phyloP scores from a whole-genome alignment of 1,140 invertebrate species.

The Drosophila novamexicana region DNA sequence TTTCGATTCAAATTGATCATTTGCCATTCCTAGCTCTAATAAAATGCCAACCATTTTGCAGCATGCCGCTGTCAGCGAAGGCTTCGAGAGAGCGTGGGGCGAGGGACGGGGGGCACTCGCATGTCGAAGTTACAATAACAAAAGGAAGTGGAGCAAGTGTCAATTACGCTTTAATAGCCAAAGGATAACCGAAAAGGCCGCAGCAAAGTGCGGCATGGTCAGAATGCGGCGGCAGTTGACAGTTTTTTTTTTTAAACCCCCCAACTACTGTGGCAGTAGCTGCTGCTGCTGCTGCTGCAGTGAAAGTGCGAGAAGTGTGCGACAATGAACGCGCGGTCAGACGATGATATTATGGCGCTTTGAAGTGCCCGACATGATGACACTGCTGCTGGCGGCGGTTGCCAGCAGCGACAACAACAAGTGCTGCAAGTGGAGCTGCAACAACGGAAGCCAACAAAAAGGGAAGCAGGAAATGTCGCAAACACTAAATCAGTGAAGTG shows the following conservation, averaged over 20 bases:
- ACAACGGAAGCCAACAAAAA: slow-evolving; percentile 61
- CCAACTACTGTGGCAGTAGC: slow-evolving; percentile 13
- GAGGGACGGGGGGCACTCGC: not conserved
- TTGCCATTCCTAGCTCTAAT: not conserved
- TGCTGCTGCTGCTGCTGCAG: slow-evolving; percentile 42
- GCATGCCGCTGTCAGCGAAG: slow-evolving; percentile 5
- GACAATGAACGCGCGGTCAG: slow-evolving; percentile 73
- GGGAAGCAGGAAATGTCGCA: slow-evolving; percentile 76
- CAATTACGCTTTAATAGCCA: slow-evolving; percentile 79
- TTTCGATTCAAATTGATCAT: not conserved
- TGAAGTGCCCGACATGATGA: slow-evolving; percentile 67
- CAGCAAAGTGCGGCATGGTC: slow-evolving; percentile 78
- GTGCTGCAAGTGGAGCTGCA: slow-evolving; percentile 1
- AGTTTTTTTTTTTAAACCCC: slow-evolving; percentile 21
- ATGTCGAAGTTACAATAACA: slow-evolving; percentile 20
- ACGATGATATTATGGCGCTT: slow-evolving; percentile 71
- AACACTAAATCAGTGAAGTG: slow-evolving; percentile 80
- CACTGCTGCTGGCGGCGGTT: slow-evolving; percentile 39
- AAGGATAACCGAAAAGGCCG: slow-evolving; percentile 78
- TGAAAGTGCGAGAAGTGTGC: slow-evolving; percentile 56
- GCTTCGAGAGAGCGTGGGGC: not conserved
- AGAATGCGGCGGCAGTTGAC: slow-evolving; percentile 32
- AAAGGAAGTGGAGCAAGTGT: slow-evolving; percentile 61
- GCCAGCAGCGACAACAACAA: slow-evolving; percentile 21
- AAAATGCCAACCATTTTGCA: slow-evolving; percentile 9